Conservation (phyloP, 2,797 vertebrate genomes). For the Onychomys torridus region DNA sequence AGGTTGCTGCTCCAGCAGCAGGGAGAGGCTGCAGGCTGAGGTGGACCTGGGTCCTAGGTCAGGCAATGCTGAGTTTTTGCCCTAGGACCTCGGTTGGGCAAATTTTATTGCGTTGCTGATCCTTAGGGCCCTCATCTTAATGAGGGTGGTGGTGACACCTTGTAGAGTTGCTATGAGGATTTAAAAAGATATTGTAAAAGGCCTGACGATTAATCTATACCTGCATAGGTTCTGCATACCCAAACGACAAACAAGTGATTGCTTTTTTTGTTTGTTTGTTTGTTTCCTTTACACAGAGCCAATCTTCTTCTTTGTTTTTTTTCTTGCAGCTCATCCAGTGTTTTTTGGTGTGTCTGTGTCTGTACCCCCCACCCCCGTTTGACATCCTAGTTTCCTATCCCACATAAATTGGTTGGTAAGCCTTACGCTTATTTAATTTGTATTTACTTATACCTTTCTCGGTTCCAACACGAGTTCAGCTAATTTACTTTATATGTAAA, state of each 20-base stretch:
- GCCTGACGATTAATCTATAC: background rate
- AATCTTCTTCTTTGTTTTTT: slow-evolving; percentile 1
- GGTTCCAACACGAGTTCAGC: slow-evolving; percentile 39
- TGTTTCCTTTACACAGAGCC: background rate
- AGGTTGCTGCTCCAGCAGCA: background rate
- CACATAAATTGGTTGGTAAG: slow-evolving; percentile 23
- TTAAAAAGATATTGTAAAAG: background rate
- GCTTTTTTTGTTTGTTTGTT: background rate
- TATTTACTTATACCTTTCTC: slow-evolving; percentile 44
- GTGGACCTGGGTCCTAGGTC: background rate
- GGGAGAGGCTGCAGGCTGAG: background rate
- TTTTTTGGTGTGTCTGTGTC: background rate
- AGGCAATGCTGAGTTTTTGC: background rate
- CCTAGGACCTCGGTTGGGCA: background rate
- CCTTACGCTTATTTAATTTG: slow-evolving; percentile 36
- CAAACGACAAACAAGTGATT: background rate
- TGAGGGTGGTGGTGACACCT: background rate
- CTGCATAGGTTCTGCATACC: background rate
- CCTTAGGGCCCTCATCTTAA: background rate
- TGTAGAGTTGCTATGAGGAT: background rate
- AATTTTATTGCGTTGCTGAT: background rate
- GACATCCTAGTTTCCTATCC: background rate
- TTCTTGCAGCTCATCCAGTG: background rate
- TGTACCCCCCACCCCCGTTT: background rate
- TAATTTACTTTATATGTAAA: slow-evolving; percentile 34